Base-by-base conservation (phyloP, 2,113 vertebrate species). In the pig (Sus scrofa) region DNA sequence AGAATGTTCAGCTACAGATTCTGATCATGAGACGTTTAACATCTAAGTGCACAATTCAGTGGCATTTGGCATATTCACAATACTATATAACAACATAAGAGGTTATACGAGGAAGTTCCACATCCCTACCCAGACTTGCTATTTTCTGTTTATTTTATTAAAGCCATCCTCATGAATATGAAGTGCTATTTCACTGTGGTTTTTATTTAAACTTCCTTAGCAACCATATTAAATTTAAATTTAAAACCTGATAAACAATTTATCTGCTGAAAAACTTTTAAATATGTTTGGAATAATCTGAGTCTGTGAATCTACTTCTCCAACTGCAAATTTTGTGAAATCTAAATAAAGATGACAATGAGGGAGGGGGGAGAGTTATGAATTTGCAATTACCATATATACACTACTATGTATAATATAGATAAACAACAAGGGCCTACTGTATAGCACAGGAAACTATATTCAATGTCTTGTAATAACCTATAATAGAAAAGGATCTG, bases 111-210 rank as follows among this genome's bases (percentile, higher is more conserved):
- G 20, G 77, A 79, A 82, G 75, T 10, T 82, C 58, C 50, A 74
- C 19, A 88, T 89, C 52, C 90, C 89, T 68, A 20, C 1, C 70
- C 60, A 84, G 1, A 77, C 68, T n/a, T 44, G 34, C 78, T 58
- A 81, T 87, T 77, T 94, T 87, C 26, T 30, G 1, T 95, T 82
- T 74, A 82, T 73, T 92, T 92, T 44, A 95, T 77, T 96, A 84
- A 95, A 95, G 83, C 32, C 32, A 95, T 62, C 54, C 68, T 88
- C 62, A 13, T 73, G 30, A 79, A 15, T 86, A 56, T 44, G 22
- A 92, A 74, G 13, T 67, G 15, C 8, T 75, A 44, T 14, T 50
- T 84, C 70, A 65, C 6, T 52, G 10, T n/a, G 4, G 32, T 50
- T 94, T 86, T 87, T 22, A 70, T 27, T 39, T 62, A 24, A 26